Conservation (phyloP, 2,888 invertebrate species). For the Synergus itoensis region DNA sequence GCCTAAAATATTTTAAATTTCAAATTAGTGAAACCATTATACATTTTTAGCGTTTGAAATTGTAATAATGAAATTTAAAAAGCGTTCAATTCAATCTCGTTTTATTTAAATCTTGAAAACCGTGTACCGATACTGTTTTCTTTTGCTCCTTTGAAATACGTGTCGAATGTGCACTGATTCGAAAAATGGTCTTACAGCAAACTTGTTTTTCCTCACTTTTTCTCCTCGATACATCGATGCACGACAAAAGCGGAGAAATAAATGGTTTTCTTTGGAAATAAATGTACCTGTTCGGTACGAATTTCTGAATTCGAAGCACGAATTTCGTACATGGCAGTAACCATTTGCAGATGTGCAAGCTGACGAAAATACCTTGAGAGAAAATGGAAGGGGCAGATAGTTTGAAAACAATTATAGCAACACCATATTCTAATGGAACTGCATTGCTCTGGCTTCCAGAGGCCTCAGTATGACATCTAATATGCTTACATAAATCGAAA, state of each 20-base stretch:
- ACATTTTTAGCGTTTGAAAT: no score
- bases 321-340: neutral
- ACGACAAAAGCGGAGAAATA: neutral
- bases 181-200: neutral
- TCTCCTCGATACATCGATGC: neutral
- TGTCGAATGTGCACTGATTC: neutral
- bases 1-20: no score
- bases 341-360: conserved; percentile 1
- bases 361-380: conserved; percentile 35
- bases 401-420: conserved; percentile 36
- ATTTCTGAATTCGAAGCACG: conserved; percentile 2
- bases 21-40: no score
- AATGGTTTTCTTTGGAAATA: conserved; percentile 18
- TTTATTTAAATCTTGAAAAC: no score
- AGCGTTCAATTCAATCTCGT: no score
- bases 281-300: neutral
- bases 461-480: conserved; percentile 11
- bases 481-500: conserved; percentile 29
- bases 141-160: neutral
- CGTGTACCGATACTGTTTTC: neutral
- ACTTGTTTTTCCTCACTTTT: neutral
- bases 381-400: conserved; percentile 9
- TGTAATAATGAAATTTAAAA: no score
- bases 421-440: conserved; percentile 30
- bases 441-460: conserved; percentile 19